phyloP scores from a whole-genome alignment of 2,113 vertebrate genomes.

The Puntigrus tetrazona region DNA sequence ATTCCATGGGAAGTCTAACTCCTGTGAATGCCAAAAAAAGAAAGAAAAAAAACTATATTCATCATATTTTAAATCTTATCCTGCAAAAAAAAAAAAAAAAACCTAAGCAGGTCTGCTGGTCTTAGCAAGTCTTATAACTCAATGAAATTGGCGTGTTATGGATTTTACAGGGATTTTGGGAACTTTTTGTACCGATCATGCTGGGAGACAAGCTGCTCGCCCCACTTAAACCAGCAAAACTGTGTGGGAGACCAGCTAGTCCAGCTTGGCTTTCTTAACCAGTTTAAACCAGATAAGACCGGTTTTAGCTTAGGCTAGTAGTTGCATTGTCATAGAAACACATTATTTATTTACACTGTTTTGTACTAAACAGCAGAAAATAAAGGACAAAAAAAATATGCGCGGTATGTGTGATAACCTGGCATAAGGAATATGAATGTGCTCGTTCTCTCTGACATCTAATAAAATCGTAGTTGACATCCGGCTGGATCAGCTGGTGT shows the following conservation, averaged over 20 bases:
- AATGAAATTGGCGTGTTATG: not conserved
- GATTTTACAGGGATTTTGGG: not conserved
- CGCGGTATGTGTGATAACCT: conserved; percentile 30
- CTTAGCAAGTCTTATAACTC: not conserved
- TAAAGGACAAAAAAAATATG: not conserved
- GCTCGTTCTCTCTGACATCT: conserved; percentile 34
- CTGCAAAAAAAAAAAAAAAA: not conserved
- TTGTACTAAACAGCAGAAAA: not conserved
- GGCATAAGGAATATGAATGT: conserved; percentile 32
- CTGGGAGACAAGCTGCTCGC: not conserved
- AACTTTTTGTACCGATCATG: not conserved
- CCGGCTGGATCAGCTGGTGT: conserved; percentile 47
- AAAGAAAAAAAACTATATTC: no score
- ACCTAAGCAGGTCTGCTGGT: not conserved
- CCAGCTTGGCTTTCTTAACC: not conserved
- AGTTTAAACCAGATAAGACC: not conserved
- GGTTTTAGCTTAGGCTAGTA: not conserved
- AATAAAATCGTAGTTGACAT: conserved; percentile 51
- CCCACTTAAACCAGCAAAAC: not conserved
- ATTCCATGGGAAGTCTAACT: not conserved
- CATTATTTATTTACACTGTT: not conserved
- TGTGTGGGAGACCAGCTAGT: not conserved
- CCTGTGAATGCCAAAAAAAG: not conserved
- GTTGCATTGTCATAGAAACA: not conserved
- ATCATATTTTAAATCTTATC: not conserved